Evolutionary conservation across 2,888 invertebrate species (phyloP).

Genomic region (Oscheius sp.): DNA sequence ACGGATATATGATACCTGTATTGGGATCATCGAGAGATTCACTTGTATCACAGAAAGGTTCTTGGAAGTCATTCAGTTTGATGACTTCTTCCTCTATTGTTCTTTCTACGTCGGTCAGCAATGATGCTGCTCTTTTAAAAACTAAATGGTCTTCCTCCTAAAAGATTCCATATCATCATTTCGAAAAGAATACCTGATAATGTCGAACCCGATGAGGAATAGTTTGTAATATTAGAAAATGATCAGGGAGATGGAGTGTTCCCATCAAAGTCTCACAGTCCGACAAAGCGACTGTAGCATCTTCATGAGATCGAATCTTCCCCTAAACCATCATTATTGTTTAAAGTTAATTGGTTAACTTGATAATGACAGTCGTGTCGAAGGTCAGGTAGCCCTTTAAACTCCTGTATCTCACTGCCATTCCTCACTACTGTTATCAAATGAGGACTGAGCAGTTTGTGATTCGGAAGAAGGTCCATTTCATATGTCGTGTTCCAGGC

Average conservation of each 20-base stretch:
- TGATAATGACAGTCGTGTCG: constrained; percentile 61
- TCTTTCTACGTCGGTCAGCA: constrained; percentile 51
- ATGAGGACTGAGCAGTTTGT: constrained; percentile 61
- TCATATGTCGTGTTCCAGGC: constrained; percentile 65
- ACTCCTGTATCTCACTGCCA: constrained; percentile 43
- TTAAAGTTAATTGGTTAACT: constrained; percentile 26
- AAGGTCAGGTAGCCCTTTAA: constrained; percentile 43
- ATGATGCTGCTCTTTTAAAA: constrained; percentile 62
- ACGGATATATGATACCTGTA: constrained; percentile 33
- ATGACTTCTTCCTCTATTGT: constrained; percentile 51
- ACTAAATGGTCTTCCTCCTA: constrained; percentile 64
- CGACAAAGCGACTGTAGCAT: constrained; percentile 65
- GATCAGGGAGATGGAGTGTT: constrained; percentile 64
- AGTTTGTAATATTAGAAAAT: constrained; percentile 68
- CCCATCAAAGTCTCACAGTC: constrained; percentile 65
- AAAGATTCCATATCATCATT: constrained; percentile 6
- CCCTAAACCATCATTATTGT: constrained; percentile 31
- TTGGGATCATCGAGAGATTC: constrained; percentile 59
- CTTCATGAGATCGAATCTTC: constrained; percentile 46
- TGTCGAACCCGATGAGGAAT: constrained; percentile 58
- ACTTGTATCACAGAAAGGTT: constrained; percentile 68
- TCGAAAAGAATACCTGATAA: constrained; percentile 38
- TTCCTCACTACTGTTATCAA: constrained; percentile 48
- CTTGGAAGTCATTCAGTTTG: constrained; percentile 49
- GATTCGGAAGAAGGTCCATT: constrained; percentile 58